Conservation (phyloP, 2,113 vertebrate genomes). For the Ahaetulla prasina region DNA sequence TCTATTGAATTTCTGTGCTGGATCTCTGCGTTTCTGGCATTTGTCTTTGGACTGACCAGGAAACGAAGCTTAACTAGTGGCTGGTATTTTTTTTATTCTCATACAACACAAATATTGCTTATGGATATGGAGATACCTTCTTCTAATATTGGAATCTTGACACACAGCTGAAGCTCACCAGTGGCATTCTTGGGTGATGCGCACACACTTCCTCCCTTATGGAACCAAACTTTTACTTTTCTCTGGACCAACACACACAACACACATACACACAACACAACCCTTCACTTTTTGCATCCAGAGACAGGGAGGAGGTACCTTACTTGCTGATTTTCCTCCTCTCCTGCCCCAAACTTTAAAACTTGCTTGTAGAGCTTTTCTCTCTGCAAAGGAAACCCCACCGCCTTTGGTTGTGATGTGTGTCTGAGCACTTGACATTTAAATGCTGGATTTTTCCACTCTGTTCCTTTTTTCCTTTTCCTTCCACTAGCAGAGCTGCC, state of each 20-base stretch:
- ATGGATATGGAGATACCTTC: neutral
- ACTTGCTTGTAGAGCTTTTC: neutral
- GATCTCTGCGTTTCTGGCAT: neutral
- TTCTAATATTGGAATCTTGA: neutral
- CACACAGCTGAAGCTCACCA: neutral
- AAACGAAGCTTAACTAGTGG: neutral
- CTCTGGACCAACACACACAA: neutral
- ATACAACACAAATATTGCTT: neutral
- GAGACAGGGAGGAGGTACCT: neutral
- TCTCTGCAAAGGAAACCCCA: neutral
- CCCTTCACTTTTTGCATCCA: neutral
- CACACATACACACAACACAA: neutral
- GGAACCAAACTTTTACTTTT: neutral
- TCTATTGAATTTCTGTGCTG: neutral
- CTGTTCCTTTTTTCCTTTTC: neutral
- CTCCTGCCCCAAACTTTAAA: neutral
- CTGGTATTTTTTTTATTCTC: neutral
- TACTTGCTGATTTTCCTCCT: neutral
- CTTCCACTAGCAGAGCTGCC: neutral
- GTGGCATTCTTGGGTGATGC: neutral
- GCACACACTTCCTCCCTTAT: neutral
- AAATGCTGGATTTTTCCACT: neutral
- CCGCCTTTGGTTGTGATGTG: neutral
- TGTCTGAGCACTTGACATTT: neutral
- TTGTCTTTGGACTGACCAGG: neutral